Evolutionary conservation across 1,140 invertebrate genomes (phyloP).

Genomic region (Hylaeus volcanicus): DNA sequence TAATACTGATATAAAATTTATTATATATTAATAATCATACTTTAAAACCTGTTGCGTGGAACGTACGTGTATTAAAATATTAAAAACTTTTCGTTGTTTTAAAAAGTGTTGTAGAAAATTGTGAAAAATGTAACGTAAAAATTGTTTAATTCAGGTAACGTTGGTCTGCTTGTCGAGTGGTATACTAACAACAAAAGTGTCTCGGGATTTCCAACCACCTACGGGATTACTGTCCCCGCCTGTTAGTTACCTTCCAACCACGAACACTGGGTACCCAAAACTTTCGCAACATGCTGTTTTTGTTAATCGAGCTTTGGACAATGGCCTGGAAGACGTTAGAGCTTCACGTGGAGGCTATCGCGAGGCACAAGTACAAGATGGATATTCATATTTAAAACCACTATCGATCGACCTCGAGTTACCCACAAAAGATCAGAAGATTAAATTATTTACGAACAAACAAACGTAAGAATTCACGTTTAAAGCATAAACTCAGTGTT

Average conservation of each 20-base stretch:
- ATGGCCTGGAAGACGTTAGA: neutral
- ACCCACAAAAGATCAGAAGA: slow-evolving; percentile 11
- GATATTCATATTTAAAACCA: slow-evolving; percentile 31
- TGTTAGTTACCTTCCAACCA: slow-evolving; percentile 29
- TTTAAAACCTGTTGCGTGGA: neutral
- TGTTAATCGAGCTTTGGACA: slow-evolving; percentile 11
- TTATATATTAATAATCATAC: neutral
- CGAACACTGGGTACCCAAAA: slow-evolving; percentile 21
- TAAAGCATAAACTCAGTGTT: neutral
- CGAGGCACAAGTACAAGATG: slow-evolving; percentile 15
- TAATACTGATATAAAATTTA: too few relatives aligned
- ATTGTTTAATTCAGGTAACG: slow-evolving; percentile 43
- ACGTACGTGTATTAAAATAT: neutral
- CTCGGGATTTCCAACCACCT: slow-evolving; percentile 7
- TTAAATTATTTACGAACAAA: slow-evolving; percentile 12
- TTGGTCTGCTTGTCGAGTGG: slow-evolving; percentile 32
- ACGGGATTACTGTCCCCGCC: slow-evolving; percentile 22
- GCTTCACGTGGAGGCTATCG: neutral
- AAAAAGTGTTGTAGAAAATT: neutral
- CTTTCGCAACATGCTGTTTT: slow-evolving; percentile 43
- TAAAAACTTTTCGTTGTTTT: neutral
- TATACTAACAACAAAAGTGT: slow-evolving; percentile 27
- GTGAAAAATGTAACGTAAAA: neutral
- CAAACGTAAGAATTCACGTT: slow-evolving; percentile 20
- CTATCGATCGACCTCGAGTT: slow-evolving; percentile 14